Conservation (phyloP, 2,797 vertebrate genomes). For the Hippoglossus hippoglossus region DNA sequence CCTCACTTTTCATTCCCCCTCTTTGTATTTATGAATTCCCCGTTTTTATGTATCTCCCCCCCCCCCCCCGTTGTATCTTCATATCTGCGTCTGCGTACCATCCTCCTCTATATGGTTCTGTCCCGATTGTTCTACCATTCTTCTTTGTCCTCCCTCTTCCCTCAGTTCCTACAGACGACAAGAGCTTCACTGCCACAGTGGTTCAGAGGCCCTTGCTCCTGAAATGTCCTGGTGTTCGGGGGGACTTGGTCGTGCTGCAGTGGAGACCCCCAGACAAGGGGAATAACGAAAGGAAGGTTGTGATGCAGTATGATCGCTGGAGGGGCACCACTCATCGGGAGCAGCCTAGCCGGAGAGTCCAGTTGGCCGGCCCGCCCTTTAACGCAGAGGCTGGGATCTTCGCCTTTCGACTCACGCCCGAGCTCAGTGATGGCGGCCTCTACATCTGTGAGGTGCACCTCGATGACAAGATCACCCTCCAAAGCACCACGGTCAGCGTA, state of each 20-base stretch:
- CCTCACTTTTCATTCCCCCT: conserved; percentile 30
- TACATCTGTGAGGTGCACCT: conserved; percentile 79
- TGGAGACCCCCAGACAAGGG: conserved; percentile 64
- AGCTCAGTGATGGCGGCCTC: conserved; percentile 68
- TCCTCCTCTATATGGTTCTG: not conserved
- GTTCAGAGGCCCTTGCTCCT: conserved; percentile 54
- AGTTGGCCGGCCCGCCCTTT: conserved; percentile 55
- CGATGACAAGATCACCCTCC: conserved; percentile 65
- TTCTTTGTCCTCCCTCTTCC: conserved; percentile 9
- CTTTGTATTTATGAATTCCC: conserved; percentile 26
- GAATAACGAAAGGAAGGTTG: not conserved
- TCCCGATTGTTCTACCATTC: conserved; percentile 19
- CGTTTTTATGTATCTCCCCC: conserved; percentile 11
- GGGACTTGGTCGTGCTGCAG: conserved; percentile 78
- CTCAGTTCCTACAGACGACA: conserved; percentile 44
- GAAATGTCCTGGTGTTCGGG: conserved; percentile 62
- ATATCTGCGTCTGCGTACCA: too few species aligned
- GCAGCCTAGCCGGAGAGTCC: conserved; percentile 32
- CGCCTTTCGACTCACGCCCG: conserved; percentile 75
- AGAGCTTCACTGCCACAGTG: conserved; percentile 49
- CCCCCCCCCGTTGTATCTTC: conserved; percentile 1
- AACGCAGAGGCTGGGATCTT: conserved; percentile 68
- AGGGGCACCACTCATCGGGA: conserved; percentile 30
- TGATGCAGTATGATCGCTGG: conserved; percentile 81
- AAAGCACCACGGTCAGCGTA: conserved; percentile 73